These are phyloP conservation scores for Xiphorhynchus erythropygius DNA, from an alignment of 2,797 vertebrate genomes.

Conservation along the genomic window DNA sequence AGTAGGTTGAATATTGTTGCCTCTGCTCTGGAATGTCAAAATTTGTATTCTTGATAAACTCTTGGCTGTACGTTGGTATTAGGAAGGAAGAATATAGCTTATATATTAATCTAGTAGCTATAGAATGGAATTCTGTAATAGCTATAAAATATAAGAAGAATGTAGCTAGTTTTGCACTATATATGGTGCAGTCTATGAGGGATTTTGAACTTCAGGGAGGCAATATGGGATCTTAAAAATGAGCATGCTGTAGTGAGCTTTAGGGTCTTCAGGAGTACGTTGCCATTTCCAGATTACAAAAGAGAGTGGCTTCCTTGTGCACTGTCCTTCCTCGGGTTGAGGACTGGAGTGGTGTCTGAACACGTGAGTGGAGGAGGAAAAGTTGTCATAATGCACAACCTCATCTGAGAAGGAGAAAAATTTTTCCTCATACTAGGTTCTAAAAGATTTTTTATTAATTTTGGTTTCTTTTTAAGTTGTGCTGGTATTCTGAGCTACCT, in stretches of 20 bases:
- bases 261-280: background rate
- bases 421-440: background rate
- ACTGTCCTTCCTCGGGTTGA: background rate
- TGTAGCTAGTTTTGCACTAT: background rate
- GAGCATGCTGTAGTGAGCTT: background rate
- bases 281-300: background rate
- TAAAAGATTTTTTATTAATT: background rate
- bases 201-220: background rate
- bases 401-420: background rate
- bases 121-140: background rate
- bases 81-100: background rate
- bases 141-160: background rate
- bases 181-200: background rate
- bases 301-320: background rate
- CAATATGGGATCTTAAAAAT: background rate
- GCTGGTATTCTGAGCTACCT: background rate
- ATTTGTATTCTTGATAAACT: background rate
- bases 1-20: background rate
- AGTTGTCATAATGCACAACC: background rate
- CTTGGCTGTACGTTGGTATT: background rate
- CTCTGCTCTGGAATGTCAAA: background rate
- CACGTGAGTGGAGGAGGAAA: background rate
- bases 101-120: background rate
- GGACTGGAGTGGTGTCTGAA: background rate
- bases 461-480: background rate